Evolutionary conservation across 2,888 invertebrate genomes (phyloP), one percentile per base, ranked within the genome.

Genomic region (Acronicta alni): DNA sequence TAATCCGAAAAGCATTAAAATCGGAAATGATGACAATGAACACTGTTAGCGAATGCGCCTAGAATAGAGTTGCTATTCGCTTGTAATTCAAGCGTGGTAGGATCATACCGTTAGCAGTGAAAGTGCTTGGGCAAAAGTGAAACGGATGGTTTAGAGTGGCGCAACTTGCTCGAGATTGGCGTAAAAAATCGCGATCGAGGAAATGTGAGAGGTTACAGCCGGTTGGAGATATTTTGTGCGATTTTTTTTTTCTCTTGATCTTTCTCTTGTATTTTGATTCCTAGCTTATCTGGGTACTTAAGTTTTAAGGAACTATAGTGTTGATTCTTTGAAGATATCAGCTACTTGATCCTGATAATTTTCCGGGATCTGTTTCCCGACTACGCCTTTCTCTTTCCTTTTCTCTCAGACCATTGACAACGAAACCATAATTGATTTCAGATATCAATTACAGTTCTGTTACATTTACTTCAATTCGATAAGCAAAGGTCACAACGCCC

Each of bases 91-190:
- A 67, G 62, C 59, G 59, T 58, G 60, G 74, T 61, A 74, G 70
- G 61, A 54, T 62, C 79, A 81, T 85, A 89, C 91, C 90, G 92
- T 92, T 91, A 90, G 83, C 89, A 91, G 93, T 92, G 93, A 93
- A 93, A 93, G 93, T 92, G 87, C 80, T 83, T 79, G 67, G 64
- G 88, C 90, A 92, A 93, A 93, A 93, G 93, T 93, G 93, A 93
- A 93, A 93, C 91, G 89, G 85, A 85, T 84, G 87, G 86, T 85
- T 86, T 85, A 79, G 79, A 86, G 82, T 88, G 87, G 85, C 86
- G 85, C 87, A 88, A 89, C 84, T 82, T 74, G 84, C 77, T 82
- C 80, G 85, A 87, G 89, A 89, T 88, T 86, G 84, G 79, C 86
- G 89, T 86, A 86, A 89, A 89, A 89, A 90, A 88, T 84, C 80